Evolutionary conservation across 2,888 invertebrate genomes (phyloP).

Genomic region (Euspilapteryx auroguttella): DNA sequence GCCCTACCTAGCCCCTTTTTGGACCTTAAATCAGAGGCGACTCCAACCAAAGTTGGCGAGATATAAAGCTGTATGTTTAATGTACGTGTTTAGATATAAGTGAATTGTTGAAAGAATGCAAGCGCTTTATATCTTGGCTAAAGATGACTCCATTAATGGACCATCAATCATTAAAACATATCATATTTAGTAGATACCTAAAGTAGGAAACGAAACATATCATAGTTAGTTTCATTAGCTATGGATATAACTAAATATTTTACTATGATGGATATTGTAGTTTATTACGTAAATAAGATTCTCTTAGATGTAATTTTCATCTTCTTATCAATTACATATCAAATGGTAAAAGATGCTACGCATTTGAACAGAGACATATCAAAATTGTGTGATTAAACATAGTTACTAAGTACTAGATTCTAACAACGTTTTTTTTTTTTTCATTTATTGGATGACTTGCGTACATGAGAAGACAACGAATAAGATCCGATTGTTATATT

Average conservation of each 20-base stretch:
- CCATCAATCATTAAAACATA: conserved; percentile 35
- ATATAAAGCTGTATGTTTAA: conserved; percentile 10
- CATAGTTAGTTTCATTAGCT: conserved; percentile 21
- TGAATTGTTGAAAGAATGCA: conserved; percentile 50
- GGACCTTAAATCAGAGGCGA: conserved; percentile 21
- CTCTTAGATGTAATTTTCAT: too few relatives aligned
- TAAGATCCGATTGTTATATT: too few relatives aligned
- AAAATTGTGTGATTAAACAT: conserved; percentile 22
- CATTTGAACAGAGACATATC: conserved; percentile 42
- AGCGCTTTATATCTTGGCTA: conserved; percentile 60
- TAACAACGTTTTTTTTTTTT: too few relatives aligned
- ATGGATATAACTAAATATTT: conserved; percentile 48
- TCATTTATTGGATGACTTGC: too few relatives aligned
- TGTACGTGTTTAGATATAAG: too few relatives aligned
- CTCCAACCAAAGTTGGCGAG: background rate
- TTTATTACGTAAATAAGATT: too few relatives aligned
- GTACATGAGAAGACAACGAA: too few relatives aligned
- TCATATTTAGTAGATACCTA: conserved; percentile 30
- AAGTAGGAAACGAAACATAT: conserved; percentile 32
- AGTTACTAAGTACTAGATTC: too few relatives aligned
- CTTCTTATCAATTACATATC: too few relatives aligned
- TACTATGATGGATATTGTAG: too few relatives aligned
- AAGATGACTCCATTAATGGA: conserved; percentile 52
- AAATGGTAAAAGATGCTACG: conserved; percentile 47
- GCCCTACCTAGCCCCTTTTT: too few relatives aligned